phyloP scores from a whole-genome alignment of 1,140 invertebrate species.

The Geopemphigus sp. region DNA sequence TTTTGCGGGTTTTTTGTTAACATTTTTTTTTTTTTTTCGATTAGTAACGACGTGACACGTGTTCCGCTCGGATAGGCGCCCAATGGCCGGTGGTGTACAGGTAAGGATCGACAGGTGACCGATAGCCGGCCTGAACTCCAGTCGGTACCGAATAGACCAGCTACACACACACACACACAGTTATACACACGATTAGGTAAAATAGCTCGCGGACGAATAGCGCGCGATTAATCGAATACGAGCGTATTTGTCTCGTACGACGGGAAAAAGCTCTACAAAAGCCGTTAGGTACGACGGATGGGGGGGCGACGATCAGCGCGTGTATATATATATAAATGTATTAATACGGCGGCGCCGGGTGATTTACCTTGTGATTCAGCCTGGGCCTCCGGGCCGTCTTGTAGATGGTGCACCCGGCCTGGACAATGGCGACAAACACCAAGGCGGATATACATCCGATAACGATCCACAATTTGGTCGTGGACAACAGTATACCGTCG shows the following conservation, averaged over 20 bases:
- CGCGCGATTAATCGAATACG: slow-evolving; percentile 7
- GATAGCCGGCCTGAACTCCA: slow-evolving; percentile 56
- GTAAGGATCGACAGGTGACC: slow-evolving; percentile 57
- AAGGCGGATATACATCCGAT: slow-evolving; percentile 77
- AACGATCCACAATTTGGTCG: slow-evolving; percentile 77
- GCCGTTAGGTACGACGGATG: slow-evolving; percentile 45
- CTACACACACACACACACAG: slow-evolving; percentile 55
- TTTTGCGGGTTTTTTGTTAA: slow-evolving; percentile 51
- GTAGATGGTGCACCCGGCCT: slow-evolving; percentile 81
- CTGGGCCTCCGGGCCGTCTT: slow-evolving; percentile 64
- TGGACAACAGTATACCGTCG: slow-evolving; percentile 56
- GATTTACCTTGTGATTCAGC: slow-evolving; percentile 62
- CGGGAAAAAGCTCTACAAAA: slow-evolving; percentile 36
- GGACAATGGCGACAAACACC: slow-evolving; percentile 73
- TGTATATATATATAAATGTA: neutral
- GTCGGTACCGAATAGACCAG: slow-evolving; percentile 61
- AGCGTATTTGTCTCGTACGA: neutral
- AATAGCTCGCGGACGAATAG: too few relatives aligned
- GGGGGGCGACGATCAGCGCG: too few relatives aligned
- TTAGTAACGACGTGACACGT: slow-evolving; percentile 51
- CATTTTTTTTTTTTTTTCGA: slow-evolving; percentile 35
- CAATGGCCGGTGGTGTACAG: slow-evolving; percentile 56
- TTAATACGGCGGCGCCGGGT: neutral
- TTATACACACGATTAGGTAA: slow-evolving; percentile 22
- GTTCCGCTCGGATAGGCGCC: slow-evolving; percentile 55